These are phyloP conservation scores for Sylvia atricapilla DNA, from an alignment of 2,113 vertebrate genomes.

Conservation along the genomic window DNA sequence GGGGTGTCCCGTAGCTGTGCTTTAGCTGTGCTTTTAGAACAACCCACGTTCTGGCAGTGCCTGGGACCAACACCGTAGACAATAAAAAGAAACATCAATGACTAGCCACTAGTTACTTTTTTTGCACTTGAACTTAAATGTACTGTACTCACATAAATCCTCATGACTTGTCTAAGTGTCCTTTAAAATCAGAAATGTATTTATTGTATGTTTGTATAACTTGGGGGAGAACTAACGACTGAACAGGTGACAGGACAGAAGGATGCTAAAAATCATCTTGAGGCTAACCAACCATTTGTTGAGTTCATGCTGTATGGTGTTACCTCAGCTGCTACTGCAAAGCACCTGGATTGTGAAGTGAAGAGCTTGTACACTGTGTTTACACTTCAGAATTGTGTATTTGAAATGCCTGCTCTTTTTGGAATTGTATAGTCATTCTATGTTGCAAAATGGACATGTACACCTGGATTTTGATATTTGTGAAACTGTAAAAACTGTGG, in stretches of 20 bases:
- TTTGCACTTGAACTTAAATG: conserved; percentile 79
- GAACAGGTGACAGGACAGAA: conserved; percentile 42
- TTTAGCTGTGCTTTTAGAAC: conserved; percentile 13
- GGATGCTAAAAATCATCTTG: conserved; percentile 32
- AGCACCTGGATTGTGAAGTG: conserved; percentile 51
- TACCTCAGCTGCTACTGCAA: conserved; percentile 62
- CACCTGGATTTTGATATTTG: conserved; percentile 69
- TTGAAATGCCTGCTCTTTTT: conserved; percentile 72
- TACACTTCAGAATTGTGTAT: conserved; percentile 67
- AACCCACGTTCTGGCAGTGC: not conserved
- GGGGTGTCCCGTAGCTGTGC: not conserved
- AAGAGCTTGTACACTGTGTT: conserved; percentile 65
- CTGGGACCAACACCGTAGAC: conserved; percentile 65
- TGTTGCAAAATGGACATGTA: conserved; percentile 66
- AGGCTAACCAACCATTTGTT: conserved; percentile 15
- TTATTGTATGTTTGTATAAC: conserved; percentile 74
- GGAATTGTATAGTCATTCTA: conserved; percentile 61
- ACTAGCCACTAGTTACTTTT: conserved; percentile 69
- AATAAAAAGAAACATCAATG: conserved; percentile 3
- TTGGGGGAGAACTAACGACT: conserved; percentile 22
- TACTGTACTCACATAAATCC: conserved; percentile 77
- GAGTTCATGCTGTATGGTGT: conserved; percentile 15
- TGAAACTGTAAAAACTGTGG: conserved; percentile 66
- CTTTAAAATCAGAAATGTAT: conserved; percentile 78
- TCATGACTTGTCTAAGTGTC: conserved; percentile 81